Percentiles rank a stretch among this genome's conserved stretches.
Evolutionary conservation across 2,888 invertebrate genomes (phyloP).

Genomic region (Tetropium fuscum): DNA sequence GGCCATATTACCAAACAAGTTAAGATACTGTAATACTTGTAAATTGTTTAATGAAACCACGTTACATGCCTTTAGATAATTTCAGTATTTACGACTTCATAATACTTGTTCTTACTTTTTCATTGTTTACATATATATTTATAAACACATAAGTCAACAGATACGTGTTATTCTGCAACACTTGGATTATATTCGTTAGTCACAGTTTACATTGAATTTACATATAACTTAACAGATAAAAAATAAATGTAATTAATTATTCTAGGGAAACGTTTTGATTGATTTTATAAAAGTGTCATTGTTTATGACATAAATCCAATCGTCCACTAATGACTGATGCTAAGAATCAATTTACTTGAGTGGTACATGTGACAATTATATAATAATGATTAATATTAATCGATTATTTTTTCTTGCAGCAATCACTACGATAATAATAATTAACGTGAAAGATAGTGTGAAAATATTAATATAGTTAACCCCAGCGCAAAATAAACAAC

Average conservation of each 20-base stretch:
- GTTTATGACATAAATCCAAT: background rate
- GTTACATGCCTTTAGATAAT: no score
- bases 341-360: background rate
- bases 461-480: constrained; percentile 21
- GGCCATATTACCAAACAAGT: no score
- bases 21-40: no score
- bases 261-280: no score
- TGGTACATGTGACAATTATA: background rate
- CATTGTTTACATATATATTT: background rate
- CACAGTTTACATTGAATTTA: background rate
- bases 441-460: constrained; percentile 12
- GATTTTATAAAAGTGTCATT: no score
- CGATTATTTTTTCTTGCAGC: constrained; percentile 11
- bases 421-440: constrained; percentile 2
- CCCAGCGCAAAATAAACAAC: constrained; percentile 19
- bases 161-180: background rate
- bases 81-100: background rate
- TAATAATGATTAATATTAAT: constrained; percentile 3
- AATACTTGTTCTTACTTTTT: background rate
- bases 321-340: background rate
- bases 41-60: no score
- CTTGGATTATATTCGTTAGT: background rate
- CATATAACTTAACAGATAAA: background rate
- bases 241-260: constrained; percentile 3
- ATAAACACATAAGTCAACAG: background rate